A percentile compares a stretch with the other conserved stretches of the same genome.
phyloP scores from a whole-genome alignment of 2,113 vertebrate species.

The Phocoena sinus region DNA sequence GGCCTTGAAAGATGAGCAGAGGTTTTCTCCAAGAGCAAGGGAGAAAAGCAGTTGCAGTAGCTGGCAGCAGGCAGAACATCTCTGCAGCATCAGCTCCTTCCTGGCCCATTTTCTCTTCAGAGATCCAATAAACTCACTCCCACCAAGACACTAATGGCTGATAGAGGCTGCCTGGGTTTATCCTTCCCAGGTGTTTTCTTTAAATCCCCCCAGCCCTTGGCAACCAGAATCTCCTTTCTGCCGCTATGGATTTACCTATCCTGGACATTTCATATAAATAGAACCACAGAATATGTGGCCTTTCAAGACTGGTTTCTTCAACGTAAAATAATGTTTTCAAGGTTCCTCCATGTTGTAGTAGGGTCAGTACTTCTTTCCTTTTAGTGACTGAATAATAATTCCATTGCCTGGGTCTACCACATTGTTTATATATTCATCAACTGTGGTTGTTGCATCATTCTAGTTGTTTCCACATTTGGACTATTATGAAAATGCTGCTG shows the following conservation, averaged over 20 bases:
- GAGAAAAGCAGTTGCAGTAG: neutral
- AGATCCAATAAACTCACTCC: neutral
- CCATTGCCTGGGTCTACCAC: neutral
- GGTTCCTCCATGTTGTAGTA: neutral
- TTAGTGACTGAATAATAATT: neutral
- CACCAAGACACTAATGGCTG: neutral
- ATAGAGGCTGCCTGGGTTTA: neutral
- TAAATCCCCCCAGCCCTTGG: neutral
- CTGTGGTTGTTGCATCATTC: neutral
- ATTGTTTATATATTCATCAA: neutral
- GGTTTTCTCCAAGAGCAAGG: neutral
- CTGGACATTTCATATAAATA: neutral
- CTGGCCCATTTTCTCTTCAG: neutral
- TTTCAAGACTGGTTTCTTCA: neutral
- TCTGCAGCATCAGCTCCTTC: no score
- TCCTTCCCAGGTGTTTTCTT: neutral
- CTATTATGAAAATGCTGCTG: neutral
- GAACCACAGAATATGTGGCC: neutral
- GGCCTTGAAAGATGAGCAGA: neutral
- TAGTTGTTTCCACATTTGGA: neutral
- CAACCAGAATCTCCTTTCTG: neutral
- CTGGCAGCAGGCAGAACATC: neutral
- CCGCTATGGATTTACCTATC: neutral
- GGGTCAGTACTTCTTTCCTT: neutral
- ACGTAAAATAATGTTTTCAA: neutral